phyloP scores from a whole-genome alignment of 1,140 invertebrate species.

The Listronotus oregonensis region DNA sequence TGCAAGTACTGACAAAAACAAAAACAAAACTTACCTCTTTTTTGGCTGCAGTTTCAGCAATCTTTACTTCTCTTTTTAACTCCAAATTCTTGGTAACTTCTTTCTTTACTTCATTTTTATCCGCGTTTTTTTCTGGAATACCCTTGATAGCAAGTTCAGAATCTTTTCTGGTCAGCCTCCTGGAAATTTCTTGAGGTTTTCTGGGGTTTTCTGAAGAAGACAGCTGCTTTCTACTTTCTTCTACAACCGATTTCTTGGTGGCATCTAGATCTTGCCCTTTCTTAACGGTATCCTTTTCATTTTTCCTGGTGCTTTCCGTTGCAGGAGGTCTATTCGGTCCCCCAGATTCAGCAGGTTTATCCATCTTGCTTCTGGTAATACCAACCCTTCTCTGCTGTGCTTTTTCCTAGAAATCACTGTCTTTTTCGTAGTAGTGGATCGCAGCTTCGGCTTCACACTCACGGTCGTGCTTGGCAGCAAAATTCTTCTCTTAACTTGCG shows the following conservation, averaged over 20 bases:
- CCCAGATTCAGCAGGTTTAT: not conserved
- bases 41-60: slow-evolving; percentile 15
- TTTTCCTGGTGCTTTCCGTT: not conserved
- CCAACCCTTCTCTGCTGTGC: slow-evolving; percentile 28
- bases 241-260: slow-evolving; percentile 6
- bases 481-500: slow-evolving; percentile 46
- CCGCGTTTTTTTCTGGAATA: slow-evolving; percentile 6
- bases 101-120: slow-evolving; percentile 5
- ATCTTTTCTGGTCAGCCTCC: slow-evolving; percentile 18
- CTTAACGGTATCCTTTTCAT: not conserved
- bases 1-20: not conserved
- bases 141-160: slow-evolving; percentile 18
- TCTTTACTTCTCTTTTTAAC: slow-evolving; percentile 32
- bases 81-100: slow-evolving; percentile 35
- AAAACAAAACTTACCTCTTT: slow-evolving; percentile 13
- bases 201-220: slow-evolving; percentile 2
- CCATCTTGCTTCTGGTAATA: not conserved
- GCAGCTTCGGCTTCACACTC: slow-evolving; percentile 40
- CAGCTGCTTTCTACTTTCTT: slow-evolving; percentile 2
- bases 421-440: slow-evolving; percentile 44
- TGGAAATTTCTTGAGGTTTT: slow-evolving; percentile 15
- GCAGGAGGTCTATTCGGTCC: not conserved
- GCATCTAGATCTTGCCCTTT: not conserved
- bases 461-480: slow-evolving; percentile 29
- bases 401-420: slow-evolving; percentile 35